Base-by-base conservation (phyloP, 2,113 vertebrate species). In the Mungos mungo region DNA sequence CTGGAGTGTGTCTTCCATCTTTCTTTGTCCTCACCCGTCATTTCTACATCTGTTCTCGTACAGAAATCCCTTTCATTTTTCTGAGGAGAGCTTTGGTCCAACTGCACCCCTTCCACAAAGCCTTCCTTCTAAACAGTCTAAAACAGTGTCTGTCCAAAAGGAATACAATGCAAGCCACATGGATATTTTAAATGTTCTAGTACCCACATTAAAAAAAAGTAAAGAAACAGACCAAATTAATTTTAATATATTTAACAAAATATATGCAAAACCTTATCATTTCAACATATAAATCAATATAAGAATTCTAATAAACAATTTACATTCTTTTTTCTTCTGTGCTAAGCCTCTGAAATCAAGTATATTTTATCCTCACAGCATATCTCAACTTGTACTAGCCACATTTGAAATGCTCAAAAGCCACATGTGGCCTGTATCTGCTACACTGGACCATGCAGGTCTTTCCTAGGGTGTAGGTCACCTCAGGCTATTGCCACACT, bases 261-360 rank as follows among this genome's bases (percentile, higher is more conserved):
- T n/a, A 74, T 18, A 95, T 25, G 33, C 8, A 66, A 90, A 96
- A 81, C 60, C 33, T 63, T 92, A 77, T 18, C 13, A 85, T 79
- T 72, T 93, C n/a, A 95, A 90, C 27, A 83, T 38, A 38, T 72
- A 69, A 60, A 81, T 74, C 77, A 97, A 92, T 41, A 50, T 11
- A 33, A 92, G 50, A 79, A 89, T 84, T 54, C 8, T 50, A 85
- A 83, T 35, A 11, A 66, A 33, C 33, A 69, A 68, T 63, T 65
- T 38, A 88, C 33, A 79, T 15, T 19, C 25, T 63, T 63, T 31
- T 52, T 3, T 50, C 45, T 45, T 50, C 11, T 50, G 47, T 68
- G 80, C 10, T 27, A 89, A 74, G 3, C 11, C 47, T 96, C 90
- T 97, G 60, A 81, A 82, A 89, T 41, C 14, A 41, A 29, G 16